Percentiles rank a stretch among this genome's conserved stretches.
Evolutionary conservation across 1,140 invertebrate genomes (phyloP).

Genomic region (Drosophila orosa): DNA sequence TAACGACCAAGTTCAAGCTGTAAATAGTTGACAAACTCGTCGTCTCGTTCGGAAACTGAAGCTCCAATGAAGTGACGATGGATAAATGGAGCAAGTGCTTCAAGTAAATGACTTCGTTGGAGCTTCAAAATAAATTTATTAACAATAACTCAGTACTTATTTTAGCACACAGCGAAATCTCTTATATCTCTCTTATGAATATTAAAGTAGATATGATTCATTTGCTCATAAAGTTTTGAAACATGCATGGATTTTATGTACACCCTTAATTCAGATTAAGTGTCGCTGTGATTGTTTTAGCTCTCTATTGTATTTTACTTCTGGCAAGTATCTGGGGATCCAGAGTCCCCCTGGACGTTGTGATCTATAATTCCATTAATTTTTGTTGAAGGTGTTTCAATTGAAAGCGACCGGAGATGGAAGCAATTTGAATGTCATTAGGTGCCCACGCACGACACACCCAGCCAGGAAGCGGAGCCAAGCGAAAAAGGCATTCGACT

Average conservation of each 20-base stretch:
- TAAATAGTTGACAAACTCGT: constrained; percentile 72
- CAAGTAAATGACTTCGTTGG: neutral
- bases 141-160: neutral
- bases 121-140: constrained; percentile 6
- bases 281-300: neutral
- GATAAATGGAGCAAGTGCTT: constrained; percentile 6
- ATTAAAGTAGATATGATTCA: neutral
- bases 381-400: constrained; percentile 48
- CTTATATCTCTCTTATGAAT: neutral
- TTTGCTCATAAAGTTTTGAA: neutral
- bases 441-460: constrained; percentile 31
- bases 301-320: neutral
- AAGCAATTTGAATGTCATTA: constrained; percentile 74
- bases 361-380: constrained; percentile 59
- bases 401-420: constrained; percentile 34
- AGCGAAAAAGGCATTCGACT: constrained; percentile 54
- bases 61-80: constrained; percentile 51
- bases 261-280: neutral
- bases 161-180: too few species aligned
- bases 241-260: neutral
- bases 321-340: constrained; percentile 14
- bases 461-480: constrained; percentile 22
- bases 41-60: neutral
- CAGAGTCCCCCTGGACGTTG: neutral
- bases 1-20: constrained; percentile 69